Percentiles rank a stretch among this genome's conserved stretches.
Evolutionary conservation across 2,888 invertebrate genomes (phyloP).

Genomic region (Drepanosiphum platanoidis): DNA sequence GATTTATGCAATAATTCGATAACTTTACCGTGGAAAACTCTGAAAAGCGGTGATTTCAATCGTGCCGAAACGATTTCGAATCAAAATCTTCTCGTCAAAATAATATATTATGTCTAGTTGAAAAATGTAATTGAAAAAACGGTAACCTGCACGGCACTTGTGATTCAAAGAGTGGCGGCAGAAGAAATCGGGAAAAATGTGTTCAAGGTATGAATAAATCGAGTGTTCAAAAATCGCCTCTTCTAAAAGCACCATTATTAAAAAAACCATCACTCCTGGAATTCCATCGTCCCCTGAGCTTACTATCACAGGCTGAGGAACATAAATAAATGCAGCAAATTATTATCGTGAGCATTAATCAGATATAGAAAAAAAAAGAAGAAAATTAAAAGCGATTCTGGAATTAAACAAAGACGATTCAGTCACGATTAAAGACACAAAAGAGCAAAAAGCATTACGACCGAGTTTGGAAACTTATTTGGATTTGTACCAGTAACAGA

Average conservation of each 20-base stretch:
- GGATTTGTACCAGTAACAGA: conserved; percentile 28
- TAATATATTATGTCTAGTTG: too few relatives aligned
- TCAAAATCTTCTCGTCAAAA: too few relatives aligned
- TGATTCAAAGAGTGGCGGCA: conserved; percentile 65
- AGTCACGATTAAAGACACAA: conserved; percentile 35
- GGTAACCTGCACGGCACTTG: conserved; percentile 66
- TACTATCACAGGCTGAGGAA: conserved; percentile 66
- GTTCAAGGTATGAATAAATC: conserved; percentile 64
- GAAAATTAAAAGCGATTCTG: conserved; percentile 24
- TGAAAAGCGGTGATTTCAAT: too few relatives aligned
- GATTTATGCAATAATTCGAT: too few relatives aligned
- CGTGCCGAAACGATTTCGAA: too few relatives aligned
- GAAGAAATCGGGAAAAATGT: conserved; percentile 65
- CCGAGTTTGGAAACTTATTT: conserved; percentile 9
- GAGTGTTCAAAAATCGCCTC: conserved; percentile 65
- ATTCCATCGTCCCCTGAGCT: conserved; percentile 66
- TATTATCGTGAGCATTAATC: conserved; percentile 65
- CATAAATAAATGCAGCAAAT: conserved; percentile 65
- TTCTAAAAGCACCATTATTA: conserved; percentile 65
- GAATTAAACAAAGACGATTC: conserved; percentile 21
- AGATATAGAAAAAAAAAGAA: conserved; percentile 62
- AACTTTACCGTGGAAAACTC: too few relatives aligned
- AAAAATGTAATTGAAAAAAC: too few relatives aligned
- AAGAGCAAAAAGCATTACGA: neutral
- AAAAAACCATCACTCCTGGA: conserved; percentile 65